Conservation (phyloP, 2,888 invertebrate species). For the Lamproptera curius region DNA sequence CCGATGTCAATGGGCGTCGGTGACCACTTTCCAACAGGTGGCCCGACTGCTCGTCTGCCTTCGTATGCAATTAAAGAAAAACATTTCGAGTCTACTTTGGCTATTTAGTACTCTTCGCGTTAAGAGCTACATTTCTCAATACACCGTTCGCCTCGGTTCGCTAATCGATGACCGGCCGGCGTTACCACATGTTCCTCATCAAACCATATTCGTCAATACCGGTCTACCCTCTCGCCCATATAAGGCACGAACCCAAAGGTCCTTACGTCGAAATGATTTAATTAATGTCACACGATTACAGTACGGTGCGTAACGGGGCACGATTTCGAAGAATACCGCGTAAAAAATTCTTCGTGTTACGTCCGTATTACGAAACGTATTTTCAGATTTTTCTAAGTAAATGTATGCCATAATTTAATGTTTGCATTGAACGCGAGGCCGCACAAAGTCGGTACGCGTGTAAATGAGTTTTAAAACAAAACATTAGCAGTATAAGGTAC, state of each 20-base stretch:
- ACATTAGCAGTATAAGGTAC: too few relatives aligned
- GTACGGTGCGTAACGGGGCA: conserved; percentile 1
- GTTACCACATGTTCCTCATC: conserved; percentile 19
- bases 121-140: neutral
- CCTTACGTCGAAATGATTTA: conserved; percentile 18
- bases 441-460: neutral
- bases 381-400: neutral
- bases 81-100: too few relatives aligned
- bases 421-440: neutral
- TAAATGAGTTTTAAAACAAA: neutral
- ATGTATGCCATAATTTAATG: neutral
- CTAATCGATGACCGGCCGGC: conserved; percentile 4
- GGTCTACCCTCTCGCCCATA: conserved; percentile 14
- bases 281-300: conserved; percentile 14
- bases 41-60: too few relatives aligned
- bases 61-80: too few relatives aligned
- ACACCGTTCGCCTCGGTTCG: neutral
- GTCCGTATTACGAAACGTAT: neutral
- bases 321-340: neutral
- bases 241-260: conserved; percentile 14
- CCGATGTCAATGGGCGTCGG: too few relatives aligned
- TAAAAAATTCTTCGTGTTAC: neutral
- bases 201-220: conserved; percentile 15
- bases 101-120: too few relatives aligned
- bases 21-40: too few relatives aligned